phyloP scores from a whole-genome alignment of 2,113 vertebrate genomes.

The Eidolon helvum region DNA sequence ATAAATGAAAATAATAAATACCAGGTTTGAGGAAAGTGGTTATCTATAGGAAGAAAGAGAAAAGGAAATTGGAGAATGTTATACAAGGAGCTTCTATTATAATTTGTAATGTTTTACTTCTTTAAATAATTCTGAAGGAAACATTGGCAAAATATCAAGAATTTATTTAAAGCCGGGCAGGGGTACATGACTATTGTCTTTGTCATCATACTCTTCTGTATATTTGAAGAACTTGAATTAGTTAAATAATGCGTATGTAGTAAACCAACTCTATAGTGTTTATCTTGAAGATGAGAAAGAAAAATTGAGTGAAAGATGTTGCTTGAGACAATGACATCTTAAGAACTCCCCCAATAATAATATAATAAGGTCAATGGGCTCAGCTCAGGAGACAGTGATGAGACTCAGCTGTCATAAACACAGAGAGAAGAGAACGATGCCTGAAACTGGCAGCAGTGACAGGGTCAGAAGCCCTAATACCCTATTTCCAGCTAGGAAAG shows the following conservation, averaged over 20 bases:
- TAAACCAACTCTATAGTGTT: background rate
- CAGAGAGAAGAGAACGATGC: background rate
- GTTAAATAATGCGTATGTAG: background rate
- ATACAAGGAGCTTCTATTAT: background rate
- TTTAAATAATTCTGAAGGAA: background rate
- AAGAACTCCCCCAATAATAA: background rate
- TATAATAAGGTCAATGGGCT: background rate
- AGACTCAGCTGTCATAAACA: constrained; percentile 4
- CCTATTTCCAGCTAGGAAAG: constrained; percentile 16
- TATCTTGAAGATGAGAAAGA: constrained; percentile 39
- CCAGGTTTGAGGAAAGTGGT: background rate
- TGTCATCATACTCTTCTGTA: background rate
- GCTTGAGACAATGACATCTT: background rate
- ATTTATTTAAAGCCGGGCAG: background rate
- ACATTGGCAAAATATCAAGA: background rate
- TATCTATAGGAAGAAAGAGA: background rate
- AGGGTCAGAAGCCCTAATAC: constrained; percentile 31
- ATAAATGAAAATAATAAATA: background rate
- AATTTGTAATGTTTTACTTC: background rate
- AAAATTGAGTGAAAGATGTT: background rate
- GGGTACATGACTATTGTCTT: background rate
- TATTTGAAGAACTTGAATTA: constrained; percentile 18
- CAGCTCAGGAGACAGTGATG: background rate
- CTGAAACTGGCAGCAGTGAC: constrained; percentile 21
- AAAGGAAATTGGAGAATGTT: background rate